Conservation (phyloP, 2,888 invertebrate species). For the Phengaris alcon region DNA sequence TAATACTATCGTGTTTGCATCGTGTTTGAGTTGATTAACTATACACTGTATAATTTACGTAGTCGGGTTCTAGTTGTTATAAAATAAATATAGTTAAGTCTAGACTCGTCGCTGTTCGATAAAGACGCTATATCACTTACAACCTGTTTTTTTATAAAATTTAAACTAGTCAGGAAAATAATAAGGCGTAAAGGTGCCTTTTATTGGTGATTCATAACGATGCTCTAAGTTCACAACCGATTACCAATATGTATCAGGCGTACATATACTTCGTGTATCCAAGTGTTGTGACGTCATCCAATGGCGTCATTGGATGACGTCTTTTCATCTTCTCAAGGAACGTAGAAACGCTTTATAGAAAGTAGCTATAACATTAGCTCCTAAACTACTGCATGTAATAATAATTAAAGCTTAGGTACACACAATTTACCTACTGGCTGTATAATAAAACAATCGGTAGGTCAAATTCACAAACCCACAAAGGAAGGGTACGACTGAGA, state of each 20-base stretch:
- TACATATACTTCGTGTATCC: neutral
- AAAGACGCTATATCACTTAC: neutral
- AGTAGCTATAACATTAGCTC: neutral
- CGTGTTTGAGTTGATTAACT: too few species aligned
- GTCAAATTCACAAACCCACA: neutral
- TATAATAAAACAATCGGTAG: neutral
- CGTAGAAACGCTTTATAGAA: neutral
- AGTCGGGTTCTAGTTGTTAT: too few species aligned
- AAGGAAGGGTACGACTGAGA: neutral
- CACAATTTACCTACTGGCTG: too few species aligned
- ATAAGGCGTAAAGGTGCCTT: neutral
- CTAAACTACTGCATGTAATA: too few species aligned
- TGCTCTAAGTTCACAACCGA: neutral
- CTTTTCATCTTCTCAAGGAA: neutral
- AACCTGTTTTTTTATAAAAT: neutral
- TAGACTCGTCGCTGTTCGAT: too few species aligned
- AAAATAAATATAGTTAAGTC: too few species aligned
- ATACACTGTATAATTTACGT: too few species aligned
- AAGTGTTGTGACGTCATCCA: neutral
- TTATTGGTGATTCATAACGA: neutral
- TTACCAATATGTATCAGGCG: neutral
- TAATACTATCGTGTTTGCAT: too few species aligned
- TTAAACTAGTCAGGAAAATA: neutral
- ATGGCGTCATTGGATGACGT: too few species aligned
- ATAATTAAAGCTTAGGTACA: too few species aligned